Percentiles rank a stretch among this genome's conserved stretches.
These are phyloP conservation scores for Imbricaverruca yamaguchii DNA, from an alignment of 2,888 invertebrate genomes.

Conservation along the genomic window DNA sequence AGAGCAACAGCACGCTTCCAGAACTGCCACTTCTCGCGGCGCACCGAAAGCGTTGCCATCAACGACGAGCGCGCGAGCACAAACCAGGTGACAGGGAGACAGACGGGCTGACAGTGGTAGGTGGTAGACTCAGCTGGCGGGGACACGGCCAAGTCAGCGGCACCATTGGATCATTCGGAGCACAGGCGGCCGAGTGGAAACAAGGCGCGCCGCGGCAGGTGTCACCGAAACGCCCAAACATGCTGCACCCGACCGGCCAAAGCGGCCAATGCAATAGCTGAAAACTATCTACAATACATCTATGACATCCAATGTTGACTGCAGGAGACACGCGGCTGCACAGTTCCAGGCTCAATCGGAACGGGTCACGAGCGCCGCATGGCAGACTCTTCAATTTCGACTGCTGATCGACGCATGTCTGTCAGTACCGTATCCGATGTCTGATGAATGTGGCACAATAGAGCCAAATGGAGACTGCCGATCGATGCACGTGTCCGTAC, in stretches of 20 bases:
- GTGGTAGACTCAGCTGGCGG: background rate
- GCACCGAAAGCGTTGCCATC: too few relatives aligned
- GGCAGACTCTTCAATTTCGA: too few relatives aligned
- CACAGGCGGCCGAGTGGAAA: background rate
- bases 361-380: background rate
- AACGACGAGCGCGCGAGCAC: background rate
- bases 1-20: too few relatives aligned
- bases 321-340: background rate
- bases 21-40: too few relatives aligned
- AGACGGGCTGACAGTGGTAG: background rate
- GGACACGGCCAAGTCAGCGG: background rate
- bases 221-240: background rate
- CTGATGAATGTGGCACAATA: too few relatives aligned
- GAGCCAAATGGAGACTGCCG: too few relatives aligned
- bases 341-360: background rate
- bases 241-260: background rate
- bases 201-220: background rate
- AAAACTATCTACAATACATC: slow-evolving; percentile 2
- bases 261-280: background rate
- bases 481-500: too few relatives aligned
- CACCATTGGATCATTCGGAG: background rate
- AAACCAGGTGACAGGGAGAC: background rate
- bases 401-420: too few relatives aligned
- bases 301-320: background rate
- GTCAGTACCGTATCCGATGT: too few relatives aligned